Base-by-base conservation (phyloP, 37 sponge, comb jelly and placozoan species). In the Petrosia ficiformis region DNA sequence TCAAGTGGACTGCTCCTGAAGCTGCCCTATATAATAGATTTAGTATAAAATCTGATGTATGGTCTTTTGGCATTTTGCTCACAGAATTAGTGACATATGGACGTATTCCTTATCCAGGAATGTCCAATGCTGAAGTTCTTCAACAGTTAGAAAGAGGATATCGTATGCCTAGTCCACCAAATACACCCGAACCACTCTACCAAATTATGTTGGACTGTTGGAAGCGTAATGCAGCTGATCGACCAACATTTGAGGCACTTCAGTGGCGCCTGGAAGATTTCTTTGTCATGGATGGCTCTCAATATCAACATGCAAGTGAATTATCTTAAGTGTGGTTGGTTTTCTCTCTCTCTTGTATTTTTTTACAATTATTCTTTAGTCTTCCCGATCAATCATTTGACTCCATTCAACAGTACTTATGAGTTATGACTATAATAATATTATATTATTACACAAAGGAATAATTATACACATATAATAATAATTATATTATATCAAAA, bases 1-100 rank as follows among this genome's bases (percentile, higher is more conserved):
- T 97, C 70, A 97, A 97, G 70, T 97, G 98, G 98, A 97, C 98
- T 0, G 98, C 98, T 22, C 96, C 99, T 19, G 99, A 98, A 65
- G 99, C 99, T 29, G 93, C 94, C n/a, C 82, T 93, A 48, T 96
- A 90, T 82, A 96, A 87, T 59, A 65, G 97, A 4, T 98, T 98
- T 83, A 87, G 89, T 59, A 98, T 95, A 66, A 97, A 97, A 75
- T 97, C 98, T 19, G 98, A 97, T 65, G 98, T 97, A 39, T 97
- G 98, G 98, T 92, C 93, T 29, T 97, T 91, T 78, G 98, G 98
- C 19, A 78, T 97, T 38, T 80, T 98, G 24, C 74, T 98, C 57
- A 95, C 93, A 5, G 99, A 98, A 71, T 72, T 98, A 28, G 88
- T 98, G 39, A 93, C 97, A 8, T 83, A 88, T 52, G 94, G 94